Evolutionary conservation across 1,140 invertebrate genomes (phyloP).

Genomic region (Listronotus bonariensis): DNA sequence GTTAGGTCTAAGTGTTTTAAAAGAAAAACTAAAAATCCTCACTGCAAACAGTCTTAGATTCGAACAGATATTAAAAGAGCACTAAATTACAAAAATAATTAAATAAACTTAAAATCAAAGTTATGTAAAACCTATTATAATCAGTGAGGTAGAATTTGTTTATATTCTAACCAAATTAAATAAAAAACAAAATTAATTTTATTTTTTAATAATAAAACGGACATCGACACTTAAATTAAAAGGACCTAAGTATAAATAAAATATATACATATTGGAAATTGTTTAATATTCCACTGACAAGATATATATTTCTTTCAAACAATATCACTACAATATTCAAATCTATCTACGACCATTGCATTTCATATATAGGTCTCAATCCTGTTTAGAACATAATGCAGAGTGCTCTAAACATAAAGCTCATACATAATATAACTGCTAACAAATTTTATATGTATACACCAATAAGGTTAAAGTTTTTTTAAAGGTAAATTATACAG

Average conservation of each 20-base stretch:
- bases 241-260: constrained; percentile 37
- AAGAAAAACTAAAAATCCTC: constrained; percentile 33
- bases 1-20: constrained; percentile 31
- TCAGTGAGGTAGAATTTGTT: constrained; percentile 48
- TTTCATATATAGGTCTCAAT: constrained; percentile 21
- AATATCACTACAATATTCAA: constrained; percentile 34
- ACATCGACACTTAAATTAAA: constrained; percentile 35
- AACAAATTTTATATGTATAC: constrained; percentile 31
- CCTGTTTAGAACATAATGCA: constrained; percentile 22
- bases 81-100: constrained; percentile 30
- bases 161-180: constrained; percentile 37
- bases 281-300: constrained; percentile 37
- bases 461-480: constrained; percentile 40
- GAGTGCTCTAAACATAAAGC: constrained; percentile 22
- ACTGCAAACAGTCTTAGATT: constrained; percentile 46
- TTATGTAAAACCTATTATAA: constrained; percentile 36
- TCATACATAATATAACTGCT: constrained; percentile 34
- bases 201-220: constrained; percentile 27
- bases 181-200: constrained; percentile 18
- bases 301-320: constrained; percentile 40
- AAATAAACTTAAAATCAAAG: constrained; percentile 34
- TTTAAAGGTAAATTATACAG: constrained; percentile 21
- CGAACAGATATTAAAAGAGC: constrained; percentile 37
- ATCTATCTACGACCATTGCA: constrained; percentile 27
- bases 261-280: constrained; percentile 45